A percentile compares a stretch with the other conserved stretches of the same genome.
Evolutionary conservation across 2,113 vertebrate genomes (phyloP).

Genomic region (Melanostigma gelatinosum): DNA sequence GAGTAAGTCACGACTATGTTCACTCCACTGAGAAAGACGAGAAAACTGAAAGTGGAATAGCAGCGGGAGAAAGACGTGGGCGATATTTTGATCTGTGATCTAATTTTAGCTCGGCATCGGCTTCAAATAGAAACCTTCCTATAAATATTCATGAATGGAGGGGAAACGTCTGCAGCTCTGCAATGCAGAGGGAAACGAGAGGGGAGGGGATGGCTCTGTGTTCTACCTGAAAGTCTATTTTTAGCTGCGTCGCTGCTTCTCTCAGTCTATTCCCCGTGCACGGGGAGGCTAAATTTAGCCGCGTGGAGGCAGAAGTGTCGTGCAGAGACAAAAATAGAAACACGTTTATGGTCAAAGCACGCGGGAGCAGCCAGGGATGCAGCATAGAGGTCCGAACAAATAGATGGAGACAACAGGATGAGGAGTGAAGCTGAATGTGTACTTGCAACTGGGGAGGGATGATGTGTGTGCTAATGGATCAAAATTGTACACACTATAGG

Average conservation of each 20-base stretch:
- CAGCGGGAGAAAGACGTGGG: slow-evolving; percentile 68
- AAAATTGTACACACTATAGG: neutral
- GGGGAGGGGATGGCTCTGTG: slow-evolving; percentile 10
- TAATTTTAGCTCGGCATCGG: slow-evolving; percentile 69
- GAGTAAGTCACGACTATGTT: slow-evolving; percentile 22
- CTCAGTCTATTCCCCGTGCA: slow-evolving; percentile 39
- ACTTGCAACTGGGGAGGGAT: neutral
- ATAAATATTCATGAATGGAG: slow-evolving; percentile 81
- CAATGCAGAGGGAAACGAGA: slow-evolving; percentile 51
- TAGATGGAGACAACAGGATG: slow-evolving; percentile 8
- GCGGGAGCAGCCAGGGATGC: slow-evolving; percentile 31
- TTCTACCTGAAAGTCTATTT: slow-evolving; percentile 75
- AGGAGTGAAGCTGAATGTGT: slow-evolving; percentile 6
- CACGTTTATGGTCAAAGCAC: slow-evolving; percentile 38
- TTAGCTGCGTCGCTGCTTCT: slow-evolving; percentile 64
- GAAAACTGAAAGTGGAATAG: slow-evolving; percentile 47
- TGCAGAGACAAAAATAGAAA: slow-evolving; percentile 57
- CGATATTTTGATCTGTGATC: slow-evolving; percentile 64
- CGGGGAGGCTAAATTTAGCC: slow-evolving; percentile 73
- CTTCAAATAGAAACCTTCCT: slow-evolving; percentile 70
- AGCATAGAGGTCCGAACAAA: slow-evolving; percentile 31
- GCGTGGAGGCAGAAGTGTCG: slow-evolving; percentile 38
- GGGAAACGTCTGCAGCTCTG: slow-evolving; percentile 46
- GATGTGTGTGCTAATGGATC: slow-evolving; percentile 1
- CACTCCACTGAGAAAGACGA: slow-evolving; percentile 20